Percentiles rank a stretch among this genome's conserved stretches.
These are phyloP conservation scores for Sterrhoptilus dennistouni DNA, from an alignment of 2,113 vertebrate genomes.

Conservation along the genomic window DNA sequence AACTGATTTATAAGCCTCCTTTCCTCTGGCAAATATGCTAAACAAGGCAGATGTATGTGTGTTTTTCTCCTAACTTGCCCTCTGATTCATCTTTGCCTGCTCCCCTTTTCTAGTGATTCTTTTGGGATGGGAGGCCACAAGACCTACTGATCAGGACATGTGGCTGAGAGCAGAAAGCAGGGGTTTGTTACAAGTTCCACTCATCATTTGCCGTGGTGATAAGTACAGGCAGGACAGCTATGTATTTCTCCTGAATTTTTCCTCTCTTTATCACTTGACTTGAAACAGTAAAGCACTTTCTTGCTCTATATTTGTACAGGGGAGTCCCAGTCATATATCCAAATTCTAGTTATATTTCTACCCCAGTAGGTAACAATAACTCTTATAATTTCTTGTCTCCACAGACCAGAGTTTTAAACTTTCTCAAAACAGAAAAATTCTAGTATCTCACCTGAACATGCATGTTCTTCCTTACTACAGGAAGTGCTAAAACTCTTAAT, in stretches of 20 bases:
- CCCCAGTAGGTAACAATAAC: not conserved
- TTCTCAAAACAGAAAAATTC: not conserved
- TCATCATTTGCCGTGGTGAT: not conserved
- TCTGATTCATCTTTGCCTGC: not conserved
- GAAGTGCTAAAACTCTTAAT: not conserved
- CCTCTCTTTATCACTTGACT: not conserved
- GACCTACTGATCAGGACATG: not conserved
- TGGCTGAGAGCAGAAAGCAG: not conserved
- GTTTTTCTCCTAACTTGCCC: not conserved
- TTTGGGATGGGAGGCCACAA: not conserved
- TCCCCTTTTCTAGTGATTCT: not conserved
- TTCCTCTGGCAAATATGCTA: not conserved
- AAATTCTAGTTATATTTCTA: not conserved
- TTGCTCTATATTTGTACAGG: not conserved
- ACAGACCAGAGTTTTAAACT: not conserved
- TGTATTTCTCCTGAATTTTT: not conserved
- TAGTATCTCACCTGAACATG: not conserved
- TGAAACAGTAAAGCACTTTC: not conserved
- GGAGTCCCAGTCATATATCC: not conserved
- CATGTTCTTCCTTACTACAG: not conserved
- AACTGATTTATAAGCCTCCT: not conserved
- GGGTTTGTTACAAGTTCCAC: not conserved
- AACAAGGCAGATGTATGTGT: accelerated
- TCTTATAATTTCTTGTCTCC: not conserved
- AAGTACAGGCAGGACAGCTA: not conserved